A percentile compares a stretch with the other conserved stretches of the same genome.
Conservation (phyloP, 2,113 vertebrate species). For the Danio rerio region DNA sequence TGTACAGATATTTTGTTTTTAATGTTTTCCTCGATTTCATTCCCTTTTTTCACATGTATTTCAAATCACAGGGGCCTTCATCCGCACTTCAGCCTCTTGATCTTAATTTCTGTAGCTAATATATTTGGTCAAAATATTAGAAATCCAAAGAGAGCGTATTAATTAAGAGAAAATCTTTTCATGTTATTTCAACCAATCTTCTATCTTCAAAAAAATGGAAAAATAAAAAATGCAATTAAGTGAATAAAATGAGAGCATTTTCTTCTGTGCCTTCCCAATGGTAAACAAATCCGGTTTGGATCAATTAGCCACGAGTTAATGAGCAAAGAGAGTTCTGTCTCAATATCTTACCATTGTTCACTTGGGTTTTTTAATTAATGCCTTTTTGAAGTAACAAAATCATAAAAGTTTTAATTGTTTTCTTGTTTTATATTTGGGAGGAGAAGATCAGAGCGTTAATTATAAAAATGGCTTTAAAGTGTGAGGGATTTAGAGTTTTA, state of each 20-base stretch:
- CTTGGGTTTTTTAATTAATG: constrained; percentile 78
- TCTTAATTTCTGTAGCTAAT: neutral
- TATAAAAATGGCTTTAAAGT: constrained; percentile 77
- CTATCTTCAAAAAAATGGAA: constrained; percentile 47
- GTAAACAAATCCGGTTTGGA: constrained; percentile 77
- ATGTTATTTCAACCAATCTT: constrained; percentile 52
- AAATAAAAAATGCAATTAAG: constrained; percentile 70
- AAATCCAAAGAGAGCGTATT: constrained; percentile 63
- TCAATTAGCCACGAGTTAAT: constrained; percentile 78
- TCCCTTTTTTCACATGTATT: too few relatives aligned
- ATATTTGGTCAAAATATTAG: constrained; percentile 53
- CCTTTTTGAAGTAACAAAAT: constrained; percentile 75
- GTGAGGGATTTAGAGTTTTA: constrained; percentile 79
- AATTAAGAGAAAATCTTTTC: constrained; percentile 65
- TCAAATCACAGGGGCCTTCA: neutral
- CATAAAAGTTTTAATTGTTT: constrained; percentile 80
- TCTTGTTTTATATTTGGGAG: constrained; percentile 60
- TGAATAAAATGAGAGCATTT: constrained; percentile 74
- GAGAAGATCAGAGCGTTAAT: constrained; percentile 77
- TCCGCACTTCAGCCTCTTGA: neutral
- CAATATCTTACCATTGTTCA: constrained; percentile 74
- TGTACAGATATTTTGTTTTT: too few relatives aligned
- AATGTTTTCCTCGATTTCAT: too few relatives aligned
- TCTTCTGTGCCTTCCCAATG: constrained; percentile 70
- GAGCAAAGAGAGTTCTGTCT: constrained; percentile 72